Base-by-base conservation (phyloP, 2,888 invertebrate genomes). In the Callinectes sapidus region DNA sequence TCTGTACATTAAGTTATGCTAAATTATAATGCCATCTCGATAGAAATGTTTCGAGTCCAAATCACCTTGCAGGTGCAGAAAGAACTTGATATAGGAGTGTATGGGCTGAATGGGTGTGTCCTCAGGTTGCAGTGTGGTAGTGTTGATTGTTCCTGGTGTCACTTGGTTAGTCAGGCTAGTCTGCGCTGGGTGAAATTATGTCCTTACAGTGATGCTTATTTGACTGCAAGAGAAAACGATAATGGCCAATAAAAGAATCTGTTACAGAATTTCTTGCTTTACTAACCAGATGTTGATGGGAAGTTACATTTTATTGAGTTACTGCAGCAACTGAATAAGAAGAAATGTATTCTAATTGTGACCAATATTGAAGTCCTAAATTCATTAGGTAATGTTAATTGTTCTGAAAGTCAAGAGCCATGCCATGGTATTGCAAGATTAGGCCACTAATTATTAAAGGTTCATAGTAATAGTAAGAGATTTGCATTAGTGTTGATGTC, bases 161-260 rank as follows among this genome's bases (percentile, higher is more conserved):
- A 35, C 81, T 81, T 81, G 81, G 81, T 81, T 89, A 89, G 89
- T 89, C 35, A 61, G 28, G 61, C 61, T 32, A 89, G 39, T 35
- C 88, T 88, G 61, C 14, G n/a, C 55, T 54, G 48, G 48, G 32
- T 88, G 18, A 35, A 54, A 18, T 55, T 55, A 35, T 88, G 61
- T 66, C 23, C 35, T 89, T 71, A 23, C 0, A 61, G 32, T 35
- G 55, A 13, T 66, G 23, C 71, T 81, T 54, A 71, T 81, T 81
- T 90, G 91, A 87, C 71, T 87, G 81, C 35, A 55, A 87, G 88
- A 90, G 55, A 88, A 88, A 92, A 90, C 32, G 87, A 90, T 87
- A 89, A 89, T 85, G 92, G 90, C 92, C 87, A 92, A 90, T 90
- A 92, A 92, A 92, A 54, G n/a, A 48, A 88, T 88, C 32, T 55